Evolutionary conservation across 2,888 invertebrate genomes (phyloP).

Genomic region (Seladonia tumulorum): DNA sequence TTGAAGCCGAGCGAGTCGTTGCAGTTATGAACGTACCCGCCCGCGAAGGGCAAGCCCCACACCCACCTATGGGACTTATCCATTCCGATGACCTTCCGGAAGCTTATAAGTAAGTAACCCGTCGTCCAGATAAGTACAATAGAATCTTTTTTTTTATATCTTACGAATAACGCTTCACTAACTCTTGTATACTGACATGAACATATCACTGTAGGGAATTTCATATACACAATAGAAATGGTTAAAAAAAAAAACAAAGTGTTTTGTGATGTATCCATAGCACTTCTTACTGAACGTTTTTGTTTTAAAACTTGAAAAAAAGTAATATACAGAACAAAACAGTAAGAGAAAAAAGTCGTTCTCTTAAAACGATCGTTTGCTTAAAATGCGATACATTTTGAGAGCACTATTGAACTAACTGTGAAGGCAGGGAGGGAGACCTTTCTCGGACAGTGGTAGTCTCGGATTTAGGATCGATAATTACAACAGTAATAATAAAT

Average conservation of each 20-base stretch:
- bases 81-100: slow-evolving; percentile 92
- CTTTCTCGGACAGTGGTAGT: slow-evolving; percentile 44
- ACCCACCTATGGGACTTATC: slow-evolving; percentile 92
- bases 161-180: slow-evolving; percentile 67
- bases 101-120: slow-evolving; percentile 91
- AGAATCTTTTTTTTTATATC: slow-evolving; percentile 36
- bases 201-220: slow-evolving; percentile 57
- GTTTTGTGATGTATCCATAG: slow-evolving; percentile 64
- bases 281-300: slow-evolving; percentile 52
- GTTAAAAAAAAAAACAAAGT: slow-evolving; percentile 50
- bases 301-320: slow-evolving; percentile 33
- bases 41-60: slow-evolving; percentile 89
- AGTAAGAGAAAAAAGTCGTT: slow-evolving; percentile 26
- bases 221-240: slow-evolving; percentile 56
- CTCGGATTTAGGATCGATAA: slow-evolving; percentile 50
- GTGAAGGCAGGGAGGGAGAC: slow-evolving; percentile 36
- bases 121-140: slow-evolving; percentile 47
- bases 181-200: slow-evolving; percentile 64
- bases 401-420: slow-evolving; percentile 64
- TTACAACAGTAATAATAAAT: background rate
- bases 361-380: slow-evolving; percentile 43
- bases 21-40: slow-evolving; percentile 94
- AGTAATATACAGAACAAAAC: background rate
- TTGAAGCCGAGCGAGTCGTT: slow-evolving; percentile 94
- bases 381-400: slow-evolving; percentile 50